Evolutionary conservation across 2,113 vertebrate species (phyloP), one percentile per base, ranked within the genome.

Genomic region (Chlorodrepanis virens): DNA sequence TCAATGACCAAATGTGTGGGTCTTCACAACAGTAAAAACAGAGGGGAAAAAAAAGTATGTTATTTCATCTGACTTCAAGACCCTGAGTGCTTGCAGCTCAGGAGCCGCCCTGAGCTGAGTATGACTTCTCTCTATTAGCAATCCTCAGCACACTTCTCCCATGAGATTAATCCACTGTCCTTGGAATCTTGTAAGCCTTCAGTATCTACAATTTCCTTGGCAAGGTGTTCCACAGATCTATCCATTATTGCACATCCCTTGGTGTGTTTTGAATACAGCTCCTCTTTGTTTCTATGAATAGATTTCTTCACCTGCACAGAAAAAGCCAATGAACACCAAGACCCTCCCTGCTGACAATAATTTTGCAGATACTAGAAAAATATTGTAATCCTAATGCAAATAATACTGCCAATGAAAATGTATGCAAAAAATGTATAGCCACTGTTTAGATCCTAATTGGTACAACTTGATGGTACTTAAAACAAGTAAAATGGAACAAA

Each of bases 41-140:
- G 15, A 67, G 6, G 0, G 1, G 1, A 10, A 25, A 35, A 31
- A 45, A 27, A 35, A 0, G 0, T 39, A 4, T 54, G 10, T 1
- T 79, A 4, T 83, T 90, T 87, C 35, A 54, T 27, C 11, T 35
- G 14, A 14, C 11, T 65, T 78, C 29, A 75, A 50, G 5, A 8
- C 5, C 4, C 27, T 42, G 8, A 14, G 12, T 59, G 18, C 27
- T 60, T 56, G 44, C 21, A 60, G 20, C 40, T 91, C 39, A 53
- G 37, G 22, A 65, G 5, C 11, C 16, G 52, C 31, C 2, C 15
- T 50, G 16, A 71, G 9, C 12, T 2, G 6, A 68, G 25, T 71
- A 39, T 4, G 25, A 5, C 5, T 82, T 91, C 20, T 87, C 14
- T 53, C 25, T 63, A 5, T 27, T 49, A 59, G 7, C 22, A 85